Conservation (phyloP, 2,797 vertebrate genomes). For the Sylvilagus floridanus region DNA sequence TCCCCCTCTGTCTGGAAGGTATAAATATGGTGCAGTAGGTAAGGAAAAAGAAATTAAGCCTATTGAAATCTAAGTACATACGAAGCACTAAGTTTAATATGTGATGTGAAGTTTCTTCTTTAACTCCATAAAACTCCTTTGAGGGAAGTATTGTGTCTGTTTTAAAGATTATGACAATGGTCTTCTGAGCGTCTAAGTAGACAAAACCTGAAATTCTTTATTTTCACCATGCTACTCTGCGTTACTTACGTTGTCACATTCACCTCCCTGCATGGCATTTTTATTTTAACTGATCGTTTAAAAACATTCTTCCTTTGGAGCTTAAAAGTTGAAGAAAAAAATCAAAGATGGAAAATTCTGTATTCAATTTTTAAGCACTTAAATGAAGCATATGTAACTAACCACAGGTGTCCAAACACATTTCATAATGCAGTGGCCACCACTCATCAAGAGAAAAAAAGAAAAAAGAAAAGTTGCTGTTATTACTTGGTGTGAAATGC, state of each 20-base stretch:
- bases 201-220: not conserved
- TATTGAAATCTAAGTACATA: not conserved
- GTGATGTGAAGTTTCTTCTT: not conserved
- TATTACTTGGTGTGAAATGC: not conserved
- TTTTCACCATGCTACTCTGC: not conserved
- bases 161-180: constrained; percentile 22
- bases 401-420: not conserved
- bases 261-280: not conserved
- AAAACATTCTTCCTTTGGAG: constrained; percentile 5
- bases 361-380: not conserved
- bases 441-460: not conserved
- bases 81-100: not conserved
- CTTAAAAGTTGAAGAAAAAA: not conserved
- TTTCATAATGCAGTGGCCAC: not conserved
- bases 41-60: not conserved
- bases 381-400: not conserved
- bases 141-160: not conserved
- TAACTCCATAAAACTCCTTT: not conserved
- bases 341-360: not conserved
- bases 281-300: not conserved
- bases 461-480: not conserved
- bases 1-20: not conserved
- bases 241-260: not conserved
- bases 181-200: not conserved
- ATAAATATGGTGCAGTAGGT: fast-evolving